Evolutionary conservation across 92 coral and sea anemone genomes (phyloP), one percentile per base, ranked within the genome.

Genomic region (Anthopleura xanthogrammica): DNA sequence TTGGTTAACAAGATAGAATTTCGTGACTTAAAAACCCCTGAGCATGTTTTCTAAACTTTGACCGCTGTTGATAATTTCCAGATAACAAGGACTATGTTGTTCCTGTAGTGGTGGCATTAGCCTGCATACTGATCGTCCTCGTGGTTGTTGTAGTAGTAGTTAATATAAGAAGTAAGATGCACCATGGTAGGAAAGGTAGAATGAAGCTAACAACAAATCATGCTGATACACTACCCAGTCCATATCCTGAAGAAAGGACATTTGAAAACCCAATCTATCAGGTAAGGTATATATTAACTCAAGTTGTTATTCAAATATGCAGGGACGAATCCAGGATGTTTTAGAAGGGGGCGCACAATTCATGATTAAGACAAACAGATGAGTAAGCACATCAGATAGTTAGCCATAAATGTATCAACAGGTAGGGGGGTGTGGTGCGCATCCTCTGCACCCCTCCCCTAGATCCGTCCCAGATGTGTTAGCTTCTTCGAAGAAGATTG

Each of bases 201-300:
- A 93, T 93, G 93, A 75, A 84, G 72, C 89, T 93, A 41, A 93
- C 90, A 1, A 72, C 86, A 7, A 41, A 85, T 56, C 97, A 93
- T 62, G 87, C 91, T 6, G 94, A 93, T 72, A 82, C 48, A 46
- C 82, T 93, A 5, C 90, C 97, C 5, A 73, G 83, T 12, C 89
- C 97, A 75, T 93, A 86, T 86, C 91, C 89, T 52, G 90, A 84
- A 42, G 93, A 89, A 65, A 85, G 90, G 70, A 91, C 93, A 3
- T 93, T 93, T 85, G 97, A 90, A 74, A 93, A 93, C 85, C 97
- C 97, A 41, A 91, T 92, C 46, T 93, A 89, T 85, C 97, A 93
- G 93, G 97, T 93, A 55, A 19, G 62, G 29, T 2, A 54, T 9
- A 46, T 46, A 3, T 46, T 5, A 2, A 46, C 50, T 46, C 50